phyloP scores from a whole-genome alignment of 2,888 invertebrate genomes.

The Lepidocyrtinus sp. region DNA sequence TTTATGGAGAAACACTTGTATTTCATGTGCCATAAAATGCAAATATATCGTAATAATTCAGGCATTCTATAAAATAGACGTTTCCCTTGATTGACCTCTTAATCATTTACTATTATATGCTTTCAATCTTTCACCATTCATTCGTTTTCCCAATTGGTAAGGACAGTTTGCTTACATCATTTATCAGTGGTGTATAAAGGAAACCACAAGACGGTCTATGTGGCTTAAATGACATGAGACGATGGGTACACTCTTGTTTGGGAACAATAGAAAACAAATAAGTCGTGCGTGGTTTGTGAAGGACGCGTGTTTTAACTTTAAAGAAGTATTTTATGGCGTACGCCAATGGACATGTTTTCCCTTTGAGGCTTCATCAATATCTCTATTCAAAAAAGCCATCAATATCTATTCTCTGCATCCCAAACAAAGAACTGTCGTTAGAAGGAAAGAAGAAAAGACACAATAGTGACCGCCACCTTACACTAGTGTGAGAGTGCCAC shows the following conservation, averaged over 20 bases:
- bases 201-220: too few relatives aligned
- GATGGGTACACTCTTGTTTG: too few relatives aligned
- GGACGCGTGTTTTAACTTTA: slow-evolving; percentile 9
- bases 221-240: too few relatives aligned
- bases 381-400: not conserved
- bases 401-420: slow-evolving; percentile 28
- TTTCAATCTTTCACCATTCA: not conserved
- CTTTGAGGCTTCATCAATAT: not conserved
- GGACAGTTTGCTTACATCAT: not conserved
- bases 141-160: slow-evolving; percentile 4
- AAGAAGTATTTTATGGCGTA: too few relatives aligned
- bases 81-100: not conserved
- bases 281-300: not conserved
- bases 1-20: too few relatives aligned
- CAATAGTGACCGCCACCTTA: not conserved
- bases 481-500: not conserved
- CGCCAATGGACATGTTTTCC: not conserved
- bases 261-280: not conserved
- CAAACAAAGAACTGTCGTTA: slow-evolving; percentile 20
- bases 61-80: too few relatives aligned
- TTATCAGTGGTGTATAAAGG: too few relatives aligned
- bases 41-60: too few relatives aligned
- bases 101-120: not conserved
- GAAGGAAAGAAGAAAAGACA: not conserved
- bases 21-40: too few relatives aligned